These are phyloP conservation scores for Condylura cristata DNA, from an alignment of 2,113 vertebrate species.

Conservation along the genomic window DNA sequence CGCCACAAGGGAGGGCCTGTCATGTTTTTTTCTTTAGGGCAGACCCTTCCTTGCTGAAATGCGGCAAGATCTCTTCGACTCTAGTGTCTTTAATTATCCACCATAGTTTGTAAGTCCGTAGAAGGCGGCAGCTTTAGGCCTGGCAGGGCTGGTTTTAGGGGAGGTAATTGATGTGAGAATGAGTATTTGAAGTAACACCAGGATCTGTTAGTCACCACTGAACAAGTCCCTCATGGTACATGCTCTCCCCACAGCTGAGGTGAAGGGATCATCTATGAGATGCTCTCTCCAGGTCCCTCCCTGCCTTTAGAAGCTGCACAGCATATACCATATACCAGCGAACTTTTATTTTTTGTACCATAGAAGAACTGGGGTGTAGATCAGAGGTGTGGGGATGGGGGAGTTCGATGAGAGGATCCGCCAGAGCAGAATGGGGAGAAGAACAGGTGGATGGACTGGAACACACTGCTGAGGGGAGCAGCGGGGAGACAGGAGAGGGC, in stretches of 20 bases:
- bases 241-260: no score
- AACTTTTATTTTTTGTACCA: not conserved
- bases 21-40: not conserved
- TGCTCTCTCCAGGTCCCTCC: rapidly evolving
- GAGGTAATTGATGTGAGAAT: not conserved
- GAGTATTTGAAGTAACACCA: not conserved
- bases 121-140: not conserved
- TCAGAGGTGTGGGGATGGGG: no score
- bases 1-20: no score
- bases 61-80: not conserved
- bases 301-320: not conserved
- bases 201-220: not conserved
- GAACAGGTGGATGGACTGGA: no score
- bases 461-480: no score
- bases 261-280: no score
- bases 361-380: no score
- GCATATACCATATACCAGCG: not conserved
- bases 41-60: not conserved
- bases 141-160: not conserved
- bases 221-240: no score
- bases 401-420: not conserved
- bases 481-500: no score
- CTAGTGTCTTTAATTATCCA: not conserved
- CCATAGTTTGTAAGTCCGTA: not conserved
- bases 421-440: no score